phyloP scores from a whole-genome alignment of 2,113 vertebrate genomes.

The Octodon degus region DNA sequence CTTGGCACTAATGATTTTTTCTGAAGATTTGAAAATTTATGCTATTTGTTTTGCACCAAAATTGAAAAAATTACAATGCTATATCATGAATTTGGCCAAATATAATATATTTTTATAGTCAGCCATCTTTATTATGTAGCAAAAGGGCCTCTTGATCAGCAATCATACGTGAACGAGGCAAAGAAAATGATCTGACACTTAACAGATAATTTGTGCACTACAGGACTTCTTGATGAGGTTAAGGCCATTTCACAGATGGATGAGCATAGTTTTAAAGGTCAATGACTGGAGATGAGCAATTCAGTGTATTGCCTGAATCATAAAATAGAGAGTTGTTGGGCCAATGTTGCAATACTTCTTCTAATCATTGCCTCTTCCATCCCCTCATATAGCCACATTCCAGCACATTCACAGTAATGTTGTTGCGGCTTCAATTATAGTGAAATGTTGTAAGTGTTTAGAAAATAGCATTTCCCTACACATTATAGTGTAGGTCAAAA shows the following conservation, averaged over 20 bases:
- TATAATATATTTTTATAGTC: neutral
- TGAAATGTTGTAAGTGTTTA: neutral
- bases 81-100: neutral
- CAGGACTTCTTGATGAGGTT: neutral
- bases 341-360: neutral
- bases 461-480: neutral
- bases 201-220: slow-evolving; percentile 36
- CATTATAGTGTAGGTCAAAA: neutral
- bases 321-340: neutral
- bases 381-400: neutral
- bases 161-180: neutral
- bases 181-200: slow-evolving; percentile 19
- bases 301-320: slow-evolving; percentile 12
- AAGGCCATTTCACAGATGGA: slow-evolving; percentile 40
- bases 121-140: neutral
- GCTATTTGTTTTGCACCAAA: neutral
- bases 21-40: slow-evolving; percentile 47
- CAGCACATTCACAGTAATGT: neutral
- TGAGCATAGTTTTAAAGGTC: slow-evolving; percentile 64
- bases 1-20: no score
- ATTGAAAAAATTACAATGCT: neutral
- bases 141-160: neutral
- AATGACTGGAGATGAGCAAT: neutral
- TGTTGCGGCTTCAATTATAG: neutral
- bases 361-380: neutral